phyloP scores from a whole-genome alignment of 2,113 vertebrate species.

The Arothron firmamentum region DNA sequence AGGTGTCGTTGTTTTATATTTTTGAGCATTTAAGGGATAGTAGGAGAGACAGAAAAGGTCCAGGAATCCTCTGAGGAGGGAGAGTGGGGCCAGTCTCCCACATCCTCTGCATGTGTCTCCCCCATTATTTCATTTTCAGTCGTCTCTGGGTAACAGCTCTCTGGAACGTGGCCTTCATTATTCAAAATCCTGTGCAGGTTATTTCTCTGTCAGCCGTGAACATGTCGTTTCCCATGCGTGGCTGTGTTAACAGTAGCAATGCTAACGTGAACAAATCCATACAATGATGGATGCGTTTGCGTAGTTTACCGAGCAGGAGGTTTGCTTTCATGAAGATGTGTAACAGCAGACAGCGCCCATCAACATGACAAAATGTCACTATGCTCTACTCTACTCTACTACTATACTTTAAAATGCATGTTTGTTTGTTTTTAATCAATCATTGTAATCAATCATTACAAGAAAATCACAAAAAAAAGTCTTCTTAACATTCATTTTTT shows the following conservation, averaged over 20 bases:
- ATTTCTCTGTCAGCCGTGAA: constrained; percentile 29
- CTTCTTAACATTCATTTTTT: neutral
- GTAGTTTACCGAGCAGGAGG: too few species aligned
- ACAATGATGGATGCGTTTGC: too few species aligned
- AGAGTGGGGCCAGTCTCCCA: constrained; percentile 32
- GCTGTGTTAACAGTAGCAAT: too few species aligned
- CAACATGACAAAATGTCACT: too few species aligned
- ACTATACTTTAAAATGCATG: too few species aligned
- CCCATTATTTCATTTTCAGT: constrained; percentile 38
- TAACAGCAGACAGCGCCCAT: too few species aligned
- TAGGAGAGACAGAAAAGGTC: too few species aligned
- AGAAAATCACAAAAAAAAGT: neutral
- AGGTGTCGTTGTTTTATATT: neutral
- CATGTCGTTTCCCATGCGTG: neutral
- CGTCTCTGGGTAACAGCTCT: constrained; percentile 42
- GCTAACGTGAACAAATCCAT: too few species aligned
- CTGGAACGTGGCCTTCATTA: constrained; percentile 52
- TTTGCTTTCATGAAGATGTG: too few species aligned
- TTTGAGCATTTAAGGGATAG: too few species aligned
- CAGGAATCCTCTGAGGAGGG: constrained; percentile 14
- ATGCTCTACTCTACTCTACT: too few species aligned
- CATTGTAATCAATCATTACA: neutral
- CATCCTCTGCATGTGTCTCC: constrained; percentile 48
- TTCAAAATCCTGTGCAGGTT: constrained; percentile 48
- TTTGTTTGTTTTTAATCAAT: too few species aligned